Percentiles rank a stretch among this genome's conserved stretches.
These are phyloP conservation scores for Prionace glauca DNA, from an alignment of 2,797 vertebrate genomes.

Conservation along the genomic window DNA sequence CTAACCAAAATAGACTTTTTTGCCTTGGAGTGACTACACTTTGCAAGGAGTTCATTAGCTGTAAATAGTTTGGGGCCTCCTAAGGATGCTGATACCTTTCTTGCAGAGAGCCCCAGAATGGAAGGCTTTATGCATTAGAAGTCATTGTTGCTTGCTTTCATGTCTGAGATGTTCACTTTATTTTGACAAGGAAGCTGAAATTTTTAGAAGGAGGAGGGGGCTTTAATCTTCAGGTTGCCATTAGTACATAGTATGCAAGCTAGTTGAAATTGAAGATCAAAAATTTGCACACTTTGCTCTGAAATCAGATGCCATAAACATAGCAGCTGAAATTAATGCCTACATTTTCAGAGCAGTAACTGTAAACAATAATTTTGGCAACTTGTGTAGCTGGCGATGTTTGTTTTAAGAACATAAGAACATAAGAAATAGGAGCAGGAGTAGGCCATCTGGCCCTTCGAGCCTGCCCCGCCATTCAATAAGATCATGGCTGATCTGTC, in stretches of 20 bases:
- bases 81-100: neutral
- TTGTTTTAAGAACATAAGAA: too few relatives aligned
- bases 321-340: neutral
- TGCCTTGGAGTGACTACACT: neutral
- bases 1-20: neutral
- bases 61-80: neutral
- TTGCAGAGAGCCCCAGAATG: neutral
- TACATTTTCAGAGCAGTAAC: neutral
- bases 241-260: neutral
- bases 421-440: too few relatives aligned
- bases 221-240: neutral
- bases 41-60: neutral
- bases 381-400: neutral
- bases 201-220: neutral
- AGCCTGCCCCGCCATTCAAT: too few relatives aligned
- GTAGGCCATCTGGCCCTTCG: too few relatives aligned
- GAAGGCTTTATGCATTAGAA: neutral
- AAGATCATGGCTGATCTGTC: too few relatives aligned
- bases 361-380: conserved; percentile 8
- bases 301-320: neutral
- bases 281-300: neutral
- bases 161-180: neutral
- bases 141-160: neutral
- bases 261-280: neutral
- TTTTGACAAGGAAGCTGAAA: neutral